These are phyloP conservation scores for Drosophila subobscura DNA, from an alignment of 1,140 invertebrate genomes.

Conservation along the genomic window DNA sequence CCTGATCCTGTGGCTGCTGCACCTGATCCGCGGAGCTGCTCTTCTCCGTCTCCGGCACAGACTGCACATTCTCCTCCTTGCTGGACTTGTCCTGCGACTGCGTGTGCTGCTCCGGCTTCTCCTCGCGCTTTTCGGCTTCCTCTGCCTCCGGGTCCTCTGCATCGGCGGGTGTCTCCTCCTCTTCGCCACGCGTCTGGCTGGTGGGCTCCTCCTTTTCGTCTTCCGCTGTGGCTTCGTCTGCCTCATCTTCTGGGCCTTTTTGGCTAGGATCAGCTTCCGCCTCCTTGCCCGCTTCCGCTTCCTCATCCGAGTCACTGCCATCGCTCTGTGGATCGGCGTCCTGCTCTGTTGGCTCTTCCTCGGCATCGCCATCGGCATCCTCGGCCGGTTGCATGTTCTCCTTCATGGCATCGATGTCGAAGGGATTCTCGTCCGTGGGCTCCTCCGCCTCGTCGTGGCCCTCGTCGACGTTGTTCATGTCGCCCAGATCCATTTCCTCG, in stretches of 20 bases:
- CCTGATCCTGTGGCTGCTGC: slow-evolving; percentile 62
- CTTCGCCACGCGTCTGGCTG: slow-evolving; percentile 70
- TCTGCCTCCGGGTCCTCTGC: slow-evolving; percentile 67
- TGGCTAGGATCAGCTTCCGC: slow-evolving; percentile 69
- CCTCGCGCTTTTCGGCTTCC: slow-evolving; percentile 71
- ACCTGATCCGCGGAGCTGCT: slow-evolving; percentile 79
- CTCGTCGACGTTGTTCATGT: slow-evolving; percentile 93
- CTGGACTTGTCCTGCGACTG: slow-evolving; percentile 87
- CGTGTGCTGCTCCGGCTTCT: slow-evolving; percentile 86
- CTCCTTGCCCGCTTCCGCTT: slow-evolving; percentile 68
- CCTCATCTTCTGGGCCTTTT: slow-evolving; percentile 83
- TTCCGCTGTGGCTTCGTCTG: slow-evolving; percentile 84
- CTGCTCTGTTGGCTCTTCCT: slow-evolving; percentile 83
- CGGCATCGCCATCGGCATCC: slow-evolving; percentile 78
- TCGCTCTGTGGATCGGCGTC: slow-evolving; percentile 84
- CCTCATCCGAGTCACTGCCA: slow-evolving; percentile 80
- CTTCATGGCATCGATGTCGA: slow-evolving; percentile 92
- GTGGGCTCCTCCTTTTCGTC: slow-evolving; percentile 84
- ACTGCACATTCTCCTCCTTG: slow-evolving; percentile 85
- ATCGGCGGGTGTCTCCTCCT: slow-evolving; percentile 60
- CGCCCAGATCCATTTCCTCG: slow-evolving; percentile 93
- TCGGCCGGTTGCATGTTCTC: slow-evolving; percentile 84
- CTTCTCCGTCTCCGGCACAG: slow-evolving; percentile 84
- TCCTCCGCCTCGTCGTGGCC: slow-evolving; percentile 86
- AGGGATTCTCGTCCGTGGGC: slow-evolving; percentile 89